Base-by-base conservation (phyloP, 1,140 invertebrate genomes). In the Nasonia giraulti region DNA sequence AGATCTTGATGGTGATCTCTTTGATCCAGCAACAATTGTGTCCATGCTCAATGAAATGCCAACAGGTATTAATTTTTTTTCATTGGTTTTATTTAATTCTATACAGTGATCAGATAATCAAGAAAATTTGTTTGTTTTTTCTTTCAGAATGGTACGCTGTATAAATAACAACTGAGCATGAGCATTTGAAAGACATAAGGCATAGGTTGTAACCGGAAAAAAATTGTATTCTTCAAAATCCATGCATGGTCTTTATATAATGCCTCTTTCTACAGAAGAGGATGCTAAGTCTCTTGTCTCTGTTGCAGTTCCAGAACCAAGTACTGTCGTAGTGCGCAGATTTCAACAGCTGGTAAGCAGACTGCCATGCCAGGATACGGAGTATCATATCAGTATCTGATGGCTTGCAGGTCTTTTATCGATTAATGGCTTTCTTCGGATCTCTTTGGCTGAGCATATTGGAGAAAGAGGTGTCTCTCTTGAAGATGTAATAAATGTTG, bases 141-240 rank as follows among this genome's bases (percentile, higher is more conserved):
- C 68, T 88, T 84, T 76, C 73, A 95, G 95, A 95, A 90, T 95
- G 95, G 95, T 95, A 95, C 44, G 89, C 95, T 81, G 87, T 95
- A 69, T 95, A 95, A 89, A 66, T 95, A 40, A 95, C 94, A 62
- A 88, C 91, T 14, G 92, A 92, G 10, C 94, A 94, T 85, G 93
- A 94, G 77, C 91, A 93, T 12, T 91, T 91, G 14, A 92, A 93
- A 85, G 88, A 91, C 27, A 37, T 73, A 69, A 78, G 66, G 4
- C 78, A 55, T 10, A 86, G 81, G 37, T 27, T 68, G n/a, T 71
- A 73, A 50, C 20, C 33, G 7, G 50, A 66, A 31, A 77, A 80
- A 55, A 7, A 5, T 12, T n/a, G n/a, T 86, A 83, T 76, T 69
- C 76, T 40, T 83, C 83, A 44, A 86, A 83, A 73, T 89, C 92